Evolutionary conservation across 2,888 invertebrate species (phyloP).

Genomic region (Ennomos erosarius): DNA sequence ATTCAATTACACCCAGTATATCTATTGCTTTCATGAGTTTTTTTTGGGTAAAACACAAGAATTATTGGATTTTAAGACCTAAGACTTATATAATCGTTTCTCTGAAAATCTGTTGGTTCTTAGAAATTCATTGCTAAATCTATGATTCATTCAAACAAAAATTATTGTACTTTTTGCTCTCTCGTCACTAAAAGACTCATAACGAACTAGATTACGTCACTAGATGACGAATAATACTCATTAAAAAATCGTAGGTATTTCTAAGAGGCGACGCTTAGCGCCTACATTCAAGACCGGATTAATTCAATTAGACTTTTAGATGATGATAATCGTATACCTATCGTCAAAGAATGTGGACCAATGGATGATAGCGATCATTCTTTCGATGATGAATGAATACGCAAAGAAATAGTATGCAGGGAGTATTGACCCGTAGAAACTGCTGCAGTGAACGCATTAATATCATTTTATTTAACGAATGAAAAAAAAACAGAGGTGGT

Average conservation of each 20-base stretch:
- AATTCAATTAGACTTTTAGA: conserved; percentile 18
- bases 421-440: no score
- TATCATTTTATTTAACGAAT: no score
- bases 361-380: conserved; percentile 5
- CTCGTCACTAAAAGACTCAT: conserved; percentile 19
- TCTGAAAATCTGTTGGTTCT: no score
- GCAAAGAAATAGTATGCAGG: no score
- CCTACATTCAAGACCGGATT: conserved; percentile 10
- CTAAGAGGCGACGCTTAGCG: conserved; percentile 8
- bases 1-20: no score
- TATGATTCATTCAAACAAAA: conserved; percentile 11
- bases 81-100: no score
- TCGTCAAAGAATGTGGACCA: not conserved
- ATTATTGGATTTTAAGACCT: no score
- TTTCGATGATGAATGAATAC: not conserved
- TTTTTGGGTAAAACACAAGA: no score
- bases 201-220: conserved; percentile 24
- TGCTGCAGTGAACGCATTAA: no score
- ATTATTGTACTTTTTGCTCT: conserved; percentile 15
- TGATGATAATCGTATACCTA: conserved; percentile 6
- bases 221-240: conserved; percentile 17
- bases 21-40: no score
- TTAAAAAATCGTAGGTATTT: conserved; percentile 16
- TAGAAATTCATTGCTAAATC: not conserved
- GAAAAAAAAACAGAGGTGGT: no score